These are phyloP conservation scores for Drosophila melanosoma DNA, from an alignment of 2,888 invertebrate genomes.

Conservation along the genomic window DNA sequence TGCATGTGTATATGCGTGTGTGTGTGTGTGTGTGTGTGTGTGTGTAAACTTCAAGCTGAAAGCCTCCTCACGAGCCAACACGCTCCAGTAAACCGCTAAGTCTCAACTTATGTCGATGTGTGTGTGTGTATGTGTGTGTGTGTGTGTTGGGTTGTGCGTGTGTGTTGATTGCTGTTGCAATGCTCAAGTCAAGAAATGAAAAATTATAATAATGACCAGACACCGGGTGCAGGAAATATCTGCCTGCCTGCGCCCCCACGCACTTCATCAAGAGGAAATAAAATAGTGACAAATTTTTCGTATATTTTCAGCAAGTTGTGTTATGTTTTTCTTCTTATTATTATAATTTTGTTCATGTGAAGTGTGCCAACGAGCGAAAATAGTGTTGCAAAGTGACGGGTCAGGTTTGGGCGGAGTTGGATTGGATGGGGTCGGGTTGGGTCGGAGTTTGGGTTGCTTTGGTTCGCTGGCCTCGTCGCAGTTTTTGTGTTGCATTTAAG, in stretches of 20 bases:
- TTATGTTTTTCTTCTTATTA: neutral
- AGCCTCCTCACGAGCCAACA: conserved; percentile 7
- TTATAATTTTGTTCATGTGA: neutral
- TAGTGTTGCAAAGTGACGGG: neutral
- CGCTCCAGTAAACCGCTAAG: conserved; percentile 55
- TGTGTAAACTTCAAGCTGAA: conserved; percentile 9
- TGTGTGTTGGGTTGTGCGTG: conserved; percentile 11
- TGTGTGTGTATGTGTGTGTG: neutral
- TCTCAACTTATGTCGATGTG: conserved; percentile 14
- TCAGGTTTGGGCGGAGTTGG: conserved; percentile 8
- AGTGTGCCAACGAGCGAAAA: neutral
- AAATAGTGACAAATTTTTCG: conserved; percentile 64
- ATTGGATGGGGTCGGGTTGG: neutral
- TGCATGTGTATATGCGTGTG: neutral
- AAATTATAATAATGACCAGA: conserved; percentile 66
- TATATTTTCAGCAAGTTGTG: conserved; percentile 47
- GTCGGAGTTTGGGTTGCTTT: neutral
- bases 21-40: conserved; percentile 5
- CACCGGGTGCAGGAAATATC: conserved; percentile 21
- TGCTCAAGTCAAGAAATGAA: conserved; percentile 48
- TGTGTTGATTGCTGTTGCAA: conserved; percentile 44
- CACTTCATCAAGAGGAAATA: neutral
- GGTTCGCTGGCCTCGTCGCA: conserved; percentile 67
- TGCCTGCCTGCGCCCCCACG: no score
- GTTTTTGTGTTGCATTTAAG: conserved; percentile 67